Base-by-base conservation (phyloP, 2,797 vertebrate species). In the Enteromius anoplus region DNA sequence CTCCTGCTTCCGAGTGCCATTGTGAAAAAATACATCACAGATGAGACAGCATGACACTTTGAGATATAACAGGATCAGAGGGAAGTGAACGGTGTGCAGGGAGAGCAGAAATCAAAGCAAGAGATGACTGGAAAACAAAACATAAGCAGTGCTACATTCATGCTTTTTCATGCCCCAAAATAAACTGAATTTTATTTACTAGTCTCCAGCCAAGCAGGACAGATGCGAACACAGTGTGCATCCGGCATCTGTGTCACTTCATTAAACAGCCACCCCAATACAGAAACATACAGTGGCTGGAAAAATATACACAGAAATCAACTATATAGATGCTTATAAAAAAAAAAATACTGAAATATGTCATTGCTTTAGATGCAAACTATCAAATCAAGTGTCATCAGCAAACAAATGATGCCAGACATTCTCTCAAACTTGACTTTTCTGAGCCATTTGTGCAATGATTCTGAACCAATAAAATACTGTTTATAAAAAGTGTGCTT, bases 181-280 rank as follows among this genome's bases (percentile, higher is more conserved):
- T 73, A 62, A 83, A 53, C 21, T 1, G 37, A 66, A 71, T 87
- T 85, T 81, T 85, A 87, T 83, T 86, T 78, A 83, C 69, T 26
- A 47, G 51, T 80, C 71, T 68, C 51, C 40, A 45, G 9, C 26
- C 70, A 76, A 87, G 78, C 55, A 23, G 72, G 45, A 81, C 83
- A 53, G 71, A 84, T 84, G 75, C 47, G 12, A 49, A 77, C 78
- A 81, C 68, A 37, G 75, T 32, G n/a, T 73, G 49, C 19, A 26
- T 71, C 29, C 76, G 14, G 68, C 68, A 84, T 65, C 64, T n/a
- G 71, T 60, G 23, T 71, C 32, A 86, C 64, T 75, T 23, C 84
- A 26, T 62, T 66, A 70, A 71, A 71, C 64, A 47, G 51, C 53
- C 32, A 79, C 29, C 49, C 47, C 71, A 19, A 76, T 72, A 62